Conservation (phyloP, 30 jellyfish, hydroid and myxozoan genomes). For the Sanderia malayensis region DNA sequence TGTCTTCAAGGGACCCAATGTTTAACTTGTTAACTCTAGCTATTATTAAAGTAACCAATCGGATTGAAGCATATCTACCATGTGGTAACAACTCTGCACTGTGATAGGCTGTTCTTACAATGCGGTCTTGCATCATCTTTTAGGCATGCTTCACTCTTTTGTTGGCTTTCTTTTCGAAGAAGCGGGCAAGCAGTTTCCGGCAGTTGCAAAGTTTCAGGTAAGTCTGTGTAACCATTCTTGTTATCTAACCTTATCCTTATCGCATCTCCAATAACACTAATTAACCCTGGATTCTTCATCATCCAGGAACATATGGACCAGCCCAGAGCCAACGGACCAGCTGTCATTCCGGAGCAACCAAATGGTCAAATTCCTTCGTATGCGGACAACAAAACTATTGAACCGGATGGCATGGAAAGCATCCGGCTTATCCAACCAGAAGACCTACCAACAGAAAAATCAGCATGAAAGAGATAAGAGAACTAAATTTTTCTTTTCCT, state of each 20-base stretch:
- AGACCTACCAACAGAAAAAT: neutral
- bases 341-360: neutral
- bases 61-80: too few relatives aligned
- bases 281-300: neutral
- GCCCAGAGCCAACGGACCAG: neutral
- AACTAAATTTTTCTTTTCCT: too few relatives aligned
- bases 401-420: neutral
- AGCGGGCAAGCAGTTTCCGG: constrained; percentile 17
- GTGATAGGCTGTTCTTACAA: too few relatives aligned
- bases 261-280: neutral
- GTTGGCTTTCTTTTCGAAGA: constrained; percentile 66
- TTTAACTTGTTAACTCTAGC: too few relatives aligned
- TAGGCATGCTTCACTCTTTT: constrained; percentile 83
- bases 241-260: neutral
- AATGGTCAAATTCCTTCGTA: neutral
- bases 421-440: constrained; percentile 5
- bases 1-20: too few relatives aligned
- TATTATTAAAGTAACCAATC: too few relatives aligned
- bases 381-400: neutral
- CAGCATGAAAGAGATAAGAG: neutral
- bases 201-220: constrained; percentile 27
- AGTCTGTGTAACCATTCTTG: neutral
- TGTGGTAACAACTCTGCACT: too few relatives aligned
- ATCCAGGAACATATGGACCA: neutral
- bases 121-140: neutral